These are phyloP conservation scores for Caenorhabditis macrosperma DNA, from an alignment of 2,888 invertebrate species.

Conservation along the genomic window DNA sequence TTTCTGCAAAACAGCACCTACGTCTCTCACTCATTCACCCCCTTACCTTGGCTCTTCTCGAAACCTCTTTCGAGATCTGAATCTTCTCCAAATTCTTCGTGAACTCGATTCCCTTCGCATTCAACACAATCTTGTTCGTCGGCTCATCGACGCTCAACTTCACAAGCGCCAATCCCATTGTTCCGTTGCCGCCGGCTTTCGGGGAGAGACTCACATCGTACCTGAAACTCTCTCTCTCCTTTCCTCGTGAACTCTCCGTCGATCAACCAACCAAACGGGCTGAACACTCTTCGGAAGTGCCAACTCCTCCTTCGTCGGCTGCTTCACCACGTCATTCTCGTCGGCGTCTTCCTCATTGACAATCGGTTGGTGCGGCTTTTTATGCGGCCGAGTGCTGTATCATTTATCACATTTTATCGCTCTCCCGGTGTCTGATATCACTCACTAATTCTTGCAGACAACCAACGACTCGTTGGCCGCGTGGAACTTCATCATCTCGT, in stretches of 20 bases:
- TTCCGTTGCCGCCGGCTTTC: conserved; percentile 34
- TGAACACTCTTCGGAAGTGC: conserved; percentile 65
- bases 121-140: conserved; percentile 63
- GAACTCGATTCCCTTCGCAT: conserved; percentile 58
- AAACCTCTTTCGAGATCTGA: conserved; percentile 38
- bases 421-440: not conserved
- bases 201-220: conserved; percentile 49
- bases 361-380: conserved; percentile 42
- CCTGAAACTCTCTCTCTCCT: conserved; percentile 11
- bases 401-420: not conserved
- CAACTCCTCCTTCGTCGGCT: conserved; percentile 71
- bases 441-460: conserved; percentile 52
- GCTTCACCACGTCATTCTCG: conserved; percentile 51
- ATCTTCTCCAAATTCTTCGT: conserved; percentile 56
- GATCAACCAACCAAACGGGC: conserved; percentile 71
- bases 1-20: conserved; percentile 8
- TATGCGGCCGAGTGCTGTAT: conserved; percentile 46
- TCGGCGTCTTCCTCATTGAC: conserved; percentile 55
- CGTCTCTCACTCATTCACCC: too few species aligned
- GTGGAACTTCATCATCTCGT: conserved; percentile 42
- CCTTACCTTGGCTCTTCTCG: conserved; percentile 21
- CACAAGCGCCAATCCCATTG: conserved; percentile 54
- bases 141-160: conserved; percentile 55
- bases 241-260: not conserved
- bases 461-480: conserved; percentile 36